Conservation (phyloP, 2,888 invertebrate genomes). For the Tanypteryx hageni region DNA sequence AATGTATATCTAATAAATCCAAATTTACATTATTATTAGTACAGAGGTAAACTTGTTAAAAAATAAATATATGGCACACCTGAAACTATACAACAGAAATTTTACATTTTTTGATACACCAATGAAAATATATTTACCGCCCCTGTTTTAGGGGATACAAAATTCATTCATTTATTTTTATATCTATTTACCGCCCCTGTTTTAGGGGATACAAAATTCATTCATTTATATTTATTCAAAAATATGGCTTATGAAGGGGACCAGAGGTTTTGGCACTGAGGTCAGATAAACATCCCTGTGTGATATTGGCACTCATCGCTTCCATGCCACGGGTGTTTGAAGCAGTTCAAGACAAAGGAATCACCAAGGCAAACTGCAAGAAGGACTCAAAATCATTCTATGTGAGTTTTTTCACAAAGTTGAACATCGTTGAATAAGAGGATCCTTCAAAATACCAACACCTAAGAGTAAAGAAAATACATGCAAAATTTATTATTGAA, state of each 20-base stretch:
- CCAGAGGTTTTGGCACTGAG: constrained; percentile 86
- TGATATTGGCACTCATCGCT: constrained; percentile 87
- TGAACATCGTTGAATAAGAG: too few relatives aligned
- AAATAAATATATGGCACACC: too few relatives aligned
- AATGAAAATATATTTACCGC: too few relatives aligned
- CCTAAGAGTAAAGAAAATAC: too few relatives aligned
- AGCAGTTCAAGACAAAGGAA: constrained; percentile 88
- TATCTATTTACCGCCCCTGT: too few relatives aligned
- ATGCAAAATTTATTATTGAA: too few relatives aligned
- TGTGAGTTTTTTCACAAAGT: constrained; percentile 77
- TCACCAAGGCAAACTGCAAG: constrained; percentile 89
- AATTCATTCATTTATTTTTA: background rate
- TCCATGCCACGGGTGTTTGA: constrained; percentile 89
- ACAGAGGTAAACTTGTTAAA: too few relatives aligned
- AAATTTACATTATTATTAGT: too few relatives aligned
- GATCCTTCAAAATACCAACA: too few relatives aligned
- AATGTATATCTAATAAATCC: too few relatives aligned
- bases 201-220: background rate
- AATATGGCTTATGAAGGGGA: constrained; percentile 77
- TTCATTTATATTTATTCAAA: background rate
- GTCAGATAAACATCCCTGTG: constrained; percentile 88
- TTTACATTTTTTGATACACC: too few relatives aligned
- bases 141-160: background rate
- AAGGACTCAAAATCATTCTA: constrained; percentile 91
- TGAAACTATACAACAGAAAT: too few relatives aligned